These are phyloP conservation scores for Glyptemys insculpta DNA, from an alignment of 2,797 vertebrate species.

Conservation along the genomic window DNA sequence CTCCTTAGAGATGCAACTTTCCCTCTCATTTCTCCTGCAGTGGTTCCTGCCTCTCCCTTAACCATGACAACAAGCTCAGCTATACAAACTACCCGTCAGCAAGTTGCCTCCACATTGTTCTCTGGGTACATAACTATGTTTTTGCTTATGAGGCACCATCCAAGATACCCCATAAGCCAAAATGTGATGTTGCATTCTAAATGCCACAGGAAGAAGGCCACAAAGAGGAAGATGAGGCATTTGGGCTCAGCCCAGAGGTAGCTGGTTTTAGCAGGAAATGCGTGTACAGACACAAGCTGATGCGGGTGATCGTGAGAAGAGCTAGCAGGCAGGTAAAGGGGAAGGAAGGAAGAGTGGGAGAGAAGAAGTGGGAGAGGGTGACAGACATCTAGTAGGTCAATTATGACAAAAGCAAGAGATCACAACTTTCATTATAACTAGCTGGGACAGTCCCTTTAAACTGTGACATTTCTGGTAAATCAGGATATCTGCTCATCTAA, in stretches of 20 bases:
- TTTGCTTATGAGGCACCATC: neutral
- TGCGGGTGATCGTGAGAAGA: neutral
- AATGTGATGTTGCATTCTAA: neutral
- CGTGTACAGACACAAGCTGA: rapidly evolving
- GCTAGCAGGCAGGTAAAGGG: neutral
- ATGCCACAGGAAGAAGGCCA: neutral
- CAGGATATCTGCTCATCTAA: neutral
- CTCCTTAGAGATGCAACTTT: neutral
- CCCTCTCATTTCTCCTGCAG: rapidly evolving
- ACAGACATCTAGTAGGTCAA: neutral
- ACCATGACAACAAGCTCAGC: neutral
- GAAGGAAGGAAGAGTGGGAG: neutral
- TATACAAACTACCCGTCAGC: neutral
- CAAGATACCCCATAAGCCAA: conserved; percentile 32
- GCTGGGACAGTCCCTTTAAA: neutral
- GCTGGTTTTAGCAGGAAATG: neutral
- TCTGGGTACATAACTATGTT: neutral
- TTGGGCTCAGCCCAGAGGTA: neutral
- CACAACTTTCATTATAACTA: neutral
- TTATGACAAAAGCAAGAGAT: neutral
- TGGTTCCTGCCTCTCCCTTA: neutral
- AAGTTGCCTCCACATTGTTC: neutral
- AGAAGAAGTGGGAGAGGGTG: neutral
- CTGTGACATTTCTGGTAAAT: rapidly evolving
- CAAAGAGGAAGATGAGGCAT: neutral